Percentiles rank a stretch among this genome's conserved stretches.
phyloP scores from a whole-genome alignment of 2,113 vertebrate genomes.

The Bothrops jararaca region DNA sequence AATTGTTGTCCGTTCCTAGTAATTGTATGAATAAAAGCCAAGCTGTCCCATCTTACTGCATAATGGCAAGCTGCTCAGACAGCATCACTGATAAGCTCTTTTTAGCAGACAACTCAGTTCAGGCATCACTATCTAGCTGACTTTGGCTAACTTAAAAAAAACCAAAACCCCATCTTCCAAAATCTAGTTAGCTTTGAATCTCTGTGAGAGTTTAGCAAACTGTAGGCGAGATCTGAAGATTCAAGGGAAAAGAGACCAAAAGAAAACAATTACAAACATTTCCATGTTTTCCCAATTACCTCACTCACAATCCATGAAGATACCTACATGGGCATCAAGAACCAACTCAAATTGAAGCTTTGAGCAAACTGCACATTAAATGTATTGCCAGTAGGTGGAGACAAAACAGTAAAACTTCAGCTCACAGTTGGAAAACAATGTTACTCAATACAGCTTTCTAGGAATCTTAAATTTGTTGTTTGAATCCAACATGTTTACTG shows the following conservation, averaged over 20 bases:
- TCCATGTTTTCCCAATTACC: not conserved
- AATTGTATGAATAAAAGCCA: not conserved
- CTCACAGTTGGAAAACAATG: not conserved
- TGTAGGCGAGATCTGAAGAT: not conserved
- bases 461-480: not conserved
- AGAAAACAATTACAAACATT: not conserved
- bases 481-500: not conserved
- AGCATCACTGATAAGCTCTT: not conserved
- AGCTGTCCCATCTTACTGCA: not conserved
- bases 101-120: not conserved
- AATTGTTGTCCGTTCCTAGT: no score
- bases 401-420: not conserved
- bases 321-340: not conserved
- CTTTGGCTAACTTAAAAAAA: not conserved
- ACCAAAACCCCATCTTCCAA: not conserved
- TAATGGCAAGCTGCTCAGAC: not conserved
- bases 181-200: not conserved
- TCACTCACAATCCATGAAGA: not conserved
- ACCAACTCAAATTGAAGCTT: not conserved
- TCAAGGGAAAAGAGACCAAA: not conserved
- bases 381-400: not conserved
- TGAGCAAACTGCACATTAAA: not conserved
- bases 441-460: not conserved
- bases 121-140: not conserved
- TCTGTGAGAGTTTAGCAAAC: not conserved